Evolutionary conservation across 2,888 invertebrate species (phyloP), one percentile per base, ranked within the genome.

Genomic region (Tachystola acroxantha): DNA sequence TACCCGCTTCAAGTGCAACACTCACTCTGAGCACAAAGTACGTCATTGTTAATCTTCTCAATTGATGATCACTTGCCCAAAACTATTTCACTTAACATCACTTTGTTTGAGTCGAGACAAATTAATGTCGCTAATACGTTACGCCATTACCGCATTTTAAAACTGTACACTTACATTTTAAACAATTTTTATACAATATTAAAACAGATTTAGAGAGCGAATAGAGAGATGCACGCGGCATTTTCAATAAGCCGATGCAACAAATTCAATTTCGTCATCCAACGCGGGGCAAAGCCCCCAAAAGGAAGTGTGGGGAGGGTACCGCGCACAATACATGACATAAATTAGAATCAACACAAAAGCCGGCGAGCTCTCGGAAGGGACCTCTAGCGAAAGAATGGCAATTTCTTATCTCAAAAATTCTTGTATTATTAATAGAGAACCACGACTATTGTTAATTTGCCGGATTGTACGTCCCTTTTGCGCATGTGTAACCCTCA

Each of bases 321-420:
- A 67, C 69, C 64, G 64, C 59, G 60, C 59, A 84, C 82, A 84
- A 85, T 84, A 70, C 82, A 76, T 72, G 72, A 85, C 84, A 85
- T 86, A 86, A 85, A 85, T 86, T 85, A 85, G 81, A 82, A 76
- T 71, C 78, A 72, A 77, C 78, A 86, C 81, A 85, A 86, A 84
- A 77, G 82, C 63, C 60, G 64, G 46, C 64, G 66, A 64, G 68
- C 80, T 81, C 82, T 80, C 73, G 73, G 79, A 81, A 84, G 81
- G 85, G 81, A 80, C 71, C 72, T 72, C 68, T 59, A 57, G 64
- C 78, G 53, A 81, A 84, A 84, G 84, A 86, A 85, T 81, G 71
- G 79, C 84, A 84, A 81, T 78, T 81, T 76, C 85, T 82, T 79
- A 80, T 81, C 80, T 79, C n/a, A 57, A 69, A 71, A 69, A 64